Percentiles rank a stretch among this genome's conserved stretches.
Evolutionary conservation across 2,888 invertebrate genomes (phyloP).

Genomic region (Leucania comma): DNA sequence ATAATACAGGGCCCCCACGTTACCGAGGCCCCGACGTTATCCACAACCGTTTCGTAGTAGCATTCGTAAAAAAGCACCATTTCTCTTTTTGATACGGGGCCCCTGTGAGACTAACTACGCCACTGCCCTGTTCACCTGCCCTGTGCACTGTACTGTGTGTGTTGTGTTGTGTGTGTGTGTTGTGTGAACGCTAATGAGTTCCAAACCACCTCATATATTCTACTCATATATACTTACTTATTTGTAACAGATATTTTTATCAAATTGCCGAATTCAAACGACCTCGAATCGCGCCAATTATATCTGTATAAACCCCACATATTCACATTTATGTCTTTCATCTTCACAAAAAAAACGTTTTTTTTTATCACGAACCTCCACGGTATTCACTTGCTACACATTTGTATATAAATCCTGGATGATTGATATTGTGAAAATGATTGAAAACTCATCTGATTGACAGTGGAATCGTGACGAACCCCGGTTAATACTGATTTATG

Average conservation of each 20-base stretch:
- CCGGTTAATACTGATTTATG: constrained; percentile 59
- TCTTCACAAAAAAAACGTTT: constrained; percentile 5
- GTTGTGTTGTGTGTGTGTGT: no score
- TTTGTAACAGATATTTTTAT: background rate
- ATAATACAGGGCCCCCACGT: no score
- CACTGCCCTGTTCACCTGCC: no score
- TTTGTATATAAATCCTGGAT: constrained; percentile 43
- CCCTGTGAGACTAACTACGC: no score
- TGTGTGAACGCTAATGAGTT: background rate
- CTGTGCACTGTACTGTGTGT: no score
- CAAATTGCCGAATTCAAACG: background rate
- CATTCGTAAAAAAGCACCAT: no score
- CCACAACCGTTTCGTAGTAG: no score
- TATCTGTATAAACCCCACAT: constrained; percentile 1
- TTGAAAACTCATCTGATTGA: constrained; percentile 63
- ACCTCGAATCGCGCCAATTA: constrained; percentile 26
- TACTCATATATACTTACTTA: background rate
- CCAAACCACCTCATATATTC: background rate
- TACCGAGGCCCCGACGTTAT: no score
- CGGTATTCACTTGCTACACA: constrained; percentile 11
- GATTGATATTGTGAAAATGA: constrained; percentile 60
- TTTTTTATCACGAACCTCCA: constrained; percentile 20
- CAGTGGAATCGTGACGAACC: constrained; percentile 56
- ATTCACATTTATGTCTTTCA: constrained; percentile 34
- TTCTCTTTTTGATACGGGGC: no score